Percentiles rank a stretch among this genome's conserved stretches.
phyloP scores from a whole-genome alignment of 2,888 invertebrate genomes.

The Trypoxylon attenuatum region DNA sequence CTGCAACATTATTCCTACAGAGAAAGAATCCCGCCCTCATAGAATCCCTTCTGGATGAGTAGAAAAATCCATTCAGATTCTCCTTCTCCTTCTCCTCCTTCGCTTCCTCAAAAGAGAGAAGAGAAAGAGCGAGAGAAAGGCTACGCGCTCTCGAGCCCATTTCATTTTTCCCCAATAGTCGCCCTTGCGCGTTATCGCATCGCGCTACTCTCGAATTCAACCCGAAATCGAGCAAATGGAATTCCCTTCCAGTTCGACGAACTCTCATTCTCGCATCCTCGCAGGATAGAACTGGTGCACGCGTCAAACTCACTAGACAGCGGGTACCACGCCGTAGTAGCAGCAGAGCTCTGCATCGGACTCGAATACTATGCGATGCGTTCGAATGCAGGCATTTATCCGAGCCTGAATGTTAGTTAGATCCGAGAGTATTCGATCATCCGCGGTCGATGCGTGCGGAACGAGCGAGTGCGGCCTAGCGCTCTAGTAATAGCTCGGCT shows the following conservation, averaged over 20 bases:
- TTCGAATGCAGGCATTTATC: conserved; percentile 18
- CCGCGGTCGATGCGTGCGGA: conserved; percentile 51
- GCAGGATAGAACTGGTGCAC: conserved; percentile 32
- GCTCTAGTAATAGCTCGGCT: conserved; percentile 33
- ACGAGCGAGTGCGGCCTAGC: conserved; percentile 37
- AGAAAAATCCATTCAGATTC: too few relatives aligned
- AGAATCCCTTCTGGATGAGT: too few relatives aligned
- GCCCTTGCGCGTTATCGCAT: conserved; percentile 35
- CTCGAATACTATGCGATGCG: too few relatives aligned
- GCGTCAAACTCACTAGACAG: conserved; percentile 39
- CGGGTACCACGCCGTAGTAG: not conserved
- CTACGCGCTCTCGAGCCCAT: too few relatives aligned
- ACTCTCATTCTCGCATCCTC: conserved; percentile 25
- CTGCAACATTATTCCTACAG: not conserved
- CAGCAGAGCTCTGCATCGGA: not conserved
- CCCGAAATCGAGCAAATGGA: conserved; percentile 36
- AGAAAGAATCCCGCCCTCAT: too few relatives aligned
- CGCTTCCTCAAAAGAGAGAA: too few relatives aligned
- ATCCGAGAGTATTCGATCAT: conserved; percentile 43
- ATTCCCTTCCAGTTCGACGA: conserved; percentile 47
- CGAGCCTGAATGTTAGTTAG: conserved; percentile 25
- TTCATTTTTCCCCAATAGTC: conserved; percentile 40
- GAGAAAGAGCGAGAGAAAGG: too few relatives aligned
- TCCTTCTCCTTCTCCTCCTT: too few relatives aligned
- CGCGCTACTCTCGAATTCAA: conserved; percentile 38